Conservation (phyloP, 2,113 vertebrate species). For the Nannobrachium achirus region DNA sequence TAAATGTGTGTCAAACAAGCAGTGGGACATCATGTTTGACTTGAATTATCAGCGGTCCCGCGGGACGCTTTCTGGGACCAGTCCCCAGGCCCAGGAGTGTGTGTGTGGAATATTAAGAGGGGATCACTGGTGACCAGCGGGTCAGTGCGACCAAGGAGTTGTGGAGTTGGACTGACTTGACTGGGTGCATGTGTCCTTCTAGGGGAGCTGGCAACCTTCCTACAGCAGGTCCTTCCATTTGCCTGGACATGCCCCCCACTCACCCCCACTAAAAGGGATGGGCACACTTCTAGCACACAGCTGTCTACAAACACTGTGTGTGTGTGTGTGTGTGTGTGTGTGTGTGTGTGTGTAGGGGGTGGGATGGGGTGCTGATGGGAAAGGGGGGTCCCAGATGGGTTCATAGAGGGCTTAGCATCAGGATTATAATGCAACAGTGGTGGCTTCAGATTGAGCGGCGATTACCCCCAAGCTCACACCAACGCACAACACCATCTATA, state of each 20-base stretch:
- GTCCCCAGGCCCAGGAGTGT: conserved; percentile 62
- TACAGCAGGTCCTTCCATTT: conserved; percentile 69
- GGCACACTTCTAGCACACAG: conserved; percentile 67
- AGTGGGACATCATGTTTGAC: conserved; percentile 74
- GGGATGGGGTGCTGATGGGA: conserved; percentile 51
- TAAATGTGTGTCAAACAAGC: conserved; percentile 78
- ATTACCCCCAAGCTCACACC: conserved; percentile 85
- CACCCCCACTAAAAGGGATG: conserved; percentile 37
- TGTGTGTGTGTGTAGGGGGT: conserved; percentile 2
- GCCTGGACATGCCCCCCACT: conserved; percentile 47
- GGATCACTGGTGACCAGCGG: conserved; percentile 72
- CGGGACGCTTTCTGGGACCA: conserved; percentile 55
- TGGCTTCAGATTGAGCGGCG: conserved; percentile 87
- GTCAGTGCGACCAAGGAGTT: conserved; percentile 65
- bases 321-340: conserved; percentile 6
- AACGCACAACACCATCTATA: conserved; percentile 61
- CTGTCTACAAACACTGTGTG: conserved; percentile 21
- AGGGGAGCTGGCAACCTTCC: conserved; percentile 70
- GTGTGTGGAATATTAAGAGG: conserved; percentile 74
- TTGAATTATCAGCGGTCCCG: conserved; percentile 76
- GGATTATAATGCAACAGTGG: conserved; percentile 97
- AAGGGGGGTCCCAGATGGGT: conserved; percentile 93
- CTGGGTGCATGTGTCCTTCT: conserved; percentile 42
- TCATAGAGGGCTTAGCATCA: conserved; percentile 94
- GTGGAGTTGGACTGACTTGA: conserved; percentile 21